Evolutionary conservation across 2,888 invertebrate genomes (phyloP).

Genomic region (Eucriotettix oculatus): DNA sequence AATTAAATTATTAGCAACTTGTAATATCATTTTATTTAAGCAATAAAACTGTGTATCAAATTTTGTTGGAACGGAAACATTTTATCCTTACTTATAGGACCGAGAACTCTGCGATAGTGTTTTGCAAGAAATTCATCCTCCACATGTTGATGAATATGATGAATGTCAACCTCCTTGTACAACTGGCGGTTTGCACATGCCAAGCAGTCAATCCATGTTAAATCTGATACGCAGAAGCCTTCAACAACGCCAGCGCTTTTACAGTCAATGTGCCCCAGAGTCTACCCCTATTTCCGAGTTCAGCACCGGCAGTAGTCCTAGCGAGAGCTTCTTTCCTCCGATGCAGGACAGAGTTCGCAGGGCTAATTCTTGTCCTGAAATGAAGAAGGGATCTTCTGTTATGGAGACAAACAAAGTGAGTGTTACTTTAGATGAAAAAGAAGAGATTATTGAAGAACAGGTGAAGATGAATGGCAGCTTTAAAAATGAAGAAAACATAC

Average conservation of each 20-base stretch:
- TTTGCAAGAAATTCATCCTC: conserved; percentile 20
- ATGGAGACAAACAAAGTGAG: conserved; percentile 3
- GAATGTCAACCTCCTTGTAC: conserved; percentile 30
- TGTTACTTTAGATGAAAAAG: conserved; percentile 24
- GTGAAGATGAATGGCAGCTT: neutral
- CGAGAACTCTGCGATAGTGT: conserved; percentile 26
- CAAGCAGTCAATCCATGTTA: conserved; percentile 36
- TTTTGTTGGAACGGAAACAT: neutral
- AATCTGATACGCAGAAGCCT: conserved; percentile 36
- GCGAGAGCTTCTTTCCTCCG: conserved; percentile 18
- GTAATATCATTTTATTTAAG: no score
- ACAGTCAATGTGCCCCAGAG: conserved; percentile 44
- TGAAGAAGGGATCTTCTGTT: conserved; percentile 26
- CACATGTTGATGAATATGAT: conserved; percentile 19
- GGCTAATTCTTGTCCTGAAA: conserved; percentile 49
- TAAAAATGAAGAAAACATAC: neutral
- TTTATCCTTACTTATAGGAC: neutral
- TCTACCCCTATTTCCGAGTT: conserved; percentile 12
- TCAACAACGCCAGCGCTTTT: conserved; percentile 33
- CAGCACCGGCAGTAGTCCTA: conserved; percentile 28
- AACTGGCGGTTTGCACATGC: conserved; percentile 43
- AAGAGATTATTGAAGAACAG: conserved; percentile 19
- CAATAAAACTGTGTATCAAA: no score
- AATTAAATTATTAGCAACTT: no score
- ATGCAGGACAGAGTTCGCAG: conserved; percentile 30